Percentiles rank a stretch among this genome's conserved stretches.
These are phyloP conservation scores for Dasypogon diadema DNA, from an alignment of 2,888 invertebrate species.

Conservation along the genomic window DNA sequence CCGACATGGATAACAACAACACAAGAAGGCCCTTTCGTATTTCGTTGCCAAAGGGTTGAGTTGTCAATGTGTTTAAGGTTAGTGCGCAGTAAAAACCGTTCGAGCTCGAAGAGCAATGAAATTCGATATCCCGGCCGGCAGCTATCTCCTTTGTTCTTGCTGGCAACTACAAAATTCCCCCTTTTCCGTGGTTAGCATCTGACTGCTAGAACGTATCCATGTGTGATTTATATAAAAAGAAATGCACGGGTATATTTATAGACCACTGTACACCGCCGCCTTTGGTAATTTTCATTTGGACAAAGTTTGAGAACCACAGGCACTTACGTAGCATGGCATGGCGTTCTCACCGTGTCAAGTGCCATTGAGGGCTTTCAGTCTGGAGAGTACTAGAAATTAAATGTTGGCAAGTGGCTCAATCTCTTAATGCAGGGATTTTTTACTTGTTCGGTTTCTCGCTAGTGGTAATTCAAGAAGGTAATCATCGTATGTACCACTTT, in stretches of 20 bases:
- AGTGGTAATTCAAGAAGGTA: too few species aligned
- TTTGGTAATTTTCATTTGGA: neutral
- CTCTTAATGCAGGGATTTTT: too few species aligned
- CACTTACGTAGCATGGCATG: neutral
- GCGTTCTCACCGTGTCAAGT: constrained; percentile 11
- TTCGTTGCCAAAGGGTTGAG: constrained; percentile 50
- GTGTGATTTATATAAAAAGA: neutral
- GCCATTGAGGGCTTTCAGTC: neutral
- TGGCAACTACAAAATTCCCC: constrained; percentile 37
- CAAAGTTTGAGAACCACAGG: constrained; percentile 31
- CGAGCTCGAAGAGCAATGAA: constrained; percentile 47
- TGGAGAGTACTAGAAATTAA: constrained; percentile 4
- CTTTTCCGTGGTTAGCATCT: constrained; percentile 47
- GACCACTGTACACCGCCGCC: neutral
- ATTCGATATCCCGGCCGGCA: constrained; percentile 45
- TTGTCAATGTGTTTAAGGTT: constrained; percentile 58
- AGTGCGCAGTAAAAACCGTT: constrained; percentile 57
- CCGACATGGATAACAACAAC: constrained; percentile 30
- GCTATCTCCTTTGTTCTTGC: constrained; percentile 48
- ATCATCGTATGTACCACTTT: too few species aligned
- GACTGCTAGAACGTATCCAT: constrained; percentile 8
- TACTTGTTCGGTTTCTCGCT: too few species aligned
- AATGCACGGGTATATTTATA: constrained; percentile 10
- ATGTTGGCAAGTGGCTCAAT: constrained; percentile 1
- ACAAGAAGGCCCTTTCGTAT: constrained; percentile 40